Evolutionary conservation across 2,888 invertebrate species (phyloP), one percentile per base, ranked within the genome.

Genomic region (Caenorhabditis imperialis): DNA sequence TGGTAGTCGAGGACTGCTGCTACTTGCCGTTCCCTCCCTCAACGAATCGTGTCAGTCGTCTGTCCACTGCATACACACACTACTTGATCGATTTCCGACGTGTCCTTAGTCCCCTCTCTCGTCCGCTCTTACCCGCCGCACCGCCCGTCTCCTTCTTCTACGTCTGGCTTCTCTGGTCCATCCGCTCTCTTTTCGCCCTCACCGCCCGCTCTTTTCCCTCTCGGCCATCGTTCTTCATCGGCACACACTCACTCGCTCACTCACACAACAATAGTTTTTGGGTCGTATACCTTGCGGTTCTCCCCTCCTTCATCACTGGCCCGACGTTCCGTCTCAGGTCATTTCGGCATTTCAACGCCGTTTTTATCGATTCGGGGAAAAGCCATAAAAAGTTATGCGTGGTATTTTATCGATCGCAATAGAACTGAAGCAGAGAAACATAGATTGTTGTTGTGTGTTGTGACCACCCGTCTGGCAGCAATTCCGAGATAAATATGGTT

Each of bases 1-100:
- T 33, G 37, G 37, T 51, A 23, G 44, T 40, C 18, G 40, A 6
- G 3, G 18, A 10, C 22, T 35, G 50, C 50, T 35, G 20, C 18
- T 63, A 55, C 47, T 48, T 27, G 30, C 30, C 10, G 6, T 6
- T 10, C 30, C 7, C 10, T 30, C 30, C 30, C 30, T 30, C 30
- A 30, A 30, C 30, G 63, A 63, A 53, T 63, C 55, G 63, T 63
- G 63, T 63, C 63, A 63, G 48, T 61, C 63, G 22, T 45, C 44
- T 27, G 25, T n/a, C 18, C 14, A 23, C 57, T 35, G 40, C 45
- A 40, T 40, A 42, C 27, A 27, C 51, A 20, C 30, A 20, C 48
- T 50, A 55, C 65, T 65, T 65, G 65, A 65, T 65, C 65, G 65
- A 65, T 65, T 65, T 57, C 50, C 65, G 65, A 65, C 65, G 65